Base-by-base conservation (phyloP, 2,888 invertebrate species). In the Bhutanitis thaidina region DNA sequence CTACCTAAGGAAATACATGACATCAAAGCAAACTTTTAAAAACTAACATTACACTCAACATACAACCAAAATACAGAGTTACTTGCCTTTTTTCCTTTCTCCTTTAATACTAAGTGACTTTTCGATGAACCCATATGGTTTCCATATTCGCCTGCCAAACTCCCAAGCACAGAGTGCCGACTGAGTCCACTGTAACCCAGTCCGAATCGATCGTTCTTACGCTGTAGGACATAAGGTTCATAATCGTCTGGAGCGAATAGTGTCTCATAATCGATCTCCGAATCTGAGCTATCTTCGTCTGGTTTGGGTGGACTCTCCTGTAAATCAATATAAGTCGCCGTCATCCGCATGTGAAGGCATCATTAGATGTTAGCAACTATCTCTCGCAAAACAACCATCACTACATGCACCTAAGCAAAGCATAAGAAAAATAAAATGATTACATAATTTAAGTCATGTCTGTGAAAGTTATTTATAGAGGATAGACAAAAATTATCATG, bases 171-270 rank as follows among this genome's bases (percentile, higher is more conserved):
- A 0, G 93, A 91, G 50, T 91, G 90, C 43, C 94, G 91, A 61
- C 94, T 93, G 2, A 97, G 77, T 0, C 95, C 95, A 1, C 84
- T 81, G 65, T 96, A 96, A 0, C 95, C 96, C 45, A 96, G 86
- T 0, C 96, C 96, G 72, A 95, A 96, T 8, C 91, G 92, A 73
- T 98, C 95, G 58, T 91, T 92, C 83, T 98, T 98, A 30, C 95
- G 93, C 27, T 89, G 87, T 47, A 93, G 90, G 14, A 94, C 81
- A 64, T 94, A 94, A 1, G 93, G 91, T 61, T 95, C 94, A 69
- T 94, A 94, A 71, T 97, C 96, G 69, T 95, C 94, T 10, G 96
- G 96, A 32, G 96, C 94, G 74, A 94, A 93, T 7, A 93, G 90
- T 0, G 93, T 86, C 2, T 91, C 90, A 14, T 90, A 89, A 52